These are phyloP conservation scores for Rhinoraja longicauda DNA, from an alignment of 2,797 vertebrate genomes.

Conservation along the genomic window DNA sequence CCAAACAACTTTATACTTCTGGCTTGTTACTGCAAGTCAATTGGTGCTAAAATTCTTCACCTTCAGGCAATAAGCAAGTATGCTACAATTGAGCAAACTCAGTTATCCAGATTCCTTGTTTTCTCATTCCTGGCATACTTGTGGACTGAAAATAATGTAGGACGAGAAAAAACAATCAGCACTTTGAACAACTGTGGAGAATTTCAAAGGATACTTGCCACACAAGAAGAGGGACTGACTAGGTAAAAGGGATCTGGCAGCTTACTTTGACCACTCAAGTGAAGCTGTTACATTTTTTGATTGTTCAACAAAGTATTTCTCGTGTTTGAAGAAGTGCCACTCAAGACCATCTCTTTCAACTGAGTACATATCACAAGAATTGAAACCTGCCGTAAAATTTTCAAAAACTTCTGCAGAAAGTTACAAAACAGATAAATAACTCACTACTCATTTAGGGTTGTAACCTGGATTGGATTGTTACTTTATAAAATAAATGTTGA, in stretches of 20 bases:
- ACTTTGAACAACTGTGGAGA: not conserved
- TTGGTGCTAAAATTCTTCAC: not conserved
- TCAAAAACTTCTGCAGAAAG: no score
- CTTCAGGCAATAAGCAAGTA: not conserved
- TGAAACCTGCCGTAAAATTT: no score
- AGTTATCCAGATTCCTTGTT: no score
- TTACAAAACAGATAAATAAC: not conserved
- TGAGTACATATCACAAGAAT: not conserved
- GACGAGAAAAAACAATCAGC: not conserved
- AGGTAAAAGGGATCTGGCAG: not conserved
- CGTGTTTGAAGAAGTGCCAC: not conserved
- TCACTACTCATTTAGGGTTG: not conserved
- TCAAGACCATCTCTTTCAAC: not conserved
- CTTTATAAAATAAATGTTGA: not conserved
- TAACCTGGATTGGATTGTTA: not conserved
- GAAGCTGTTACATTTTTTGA: not conserved
- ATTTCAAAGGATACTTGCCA: not conserved
- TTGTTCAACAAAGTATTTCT: not conserved
- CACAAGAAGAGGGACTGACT: not conserved
- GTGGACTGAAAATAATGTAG: not conserved
- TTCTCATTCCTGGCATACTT: not conserved
- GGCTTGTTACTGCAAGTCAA: not conserved
- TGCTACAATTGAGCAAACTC: not conserved
- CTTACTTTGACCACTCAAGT: not conserved
- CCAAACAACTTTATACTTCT: not conserved